Percentiles rank a stretch among this genome's conserved stretches.
Evolutionary conservation across 2,888 invertebrate genomes (phyloP).

Genomic region (Herminia tarsipennalis): DNA sequence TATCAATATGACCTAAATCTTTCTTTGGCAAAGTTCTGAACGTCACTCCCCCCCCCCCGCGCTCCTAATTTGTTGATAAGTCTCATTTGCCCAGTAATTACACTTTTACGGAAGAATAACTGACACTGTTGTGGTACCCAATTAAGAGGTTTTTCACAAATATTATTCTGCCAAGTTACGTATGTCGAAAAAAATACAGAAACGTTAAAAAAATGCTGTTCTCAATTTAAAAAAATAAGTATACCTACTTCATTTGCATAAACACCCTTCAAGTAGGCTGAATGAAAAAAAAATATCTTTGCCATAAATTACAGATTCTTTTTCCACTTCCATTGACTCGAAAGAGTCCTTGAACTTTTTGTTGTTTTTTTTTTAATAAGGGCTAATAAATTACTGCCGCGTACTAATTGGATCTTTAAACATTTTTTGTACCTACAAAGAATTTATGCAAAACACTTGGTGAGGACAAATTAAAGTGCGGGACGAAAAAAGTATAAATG

Average conservation of each 20-base stretch:
- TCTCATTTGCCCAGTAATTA: too few species aligned
- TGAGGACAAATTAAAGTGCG: constrained; percentile 79
- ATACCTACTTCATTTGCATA: background rate
- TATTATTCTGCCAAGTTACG: background rate
- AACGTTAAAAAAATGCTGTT: too few species aligned
- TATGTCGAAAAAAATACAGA: background rate
- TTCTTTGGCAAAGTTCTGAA: too few species aligned
- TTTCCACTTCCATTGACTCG: constrained; percentile 37
- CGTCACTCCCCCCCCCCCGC: too few species aligned
- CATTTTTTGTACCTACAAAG: constrained; percentile 64
- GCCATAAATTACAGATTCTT: constrained; percentile 31
- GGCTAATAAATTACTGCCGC: constrained; percentile 76
- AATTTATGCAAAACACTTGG: constrained; percentile 82
- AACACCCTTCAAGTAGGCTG: background rate
- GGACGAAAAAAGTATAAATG: constrained; percentile 74
- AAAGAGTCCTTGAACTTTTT: constrained; percentile 44
- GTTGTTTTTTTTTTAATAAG: constrained; percentile 64
- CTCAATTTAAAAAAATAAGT: too few species aligned
- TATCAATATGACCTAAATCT: too few species aligned
- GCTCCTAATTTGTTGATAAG: too few species aligned
- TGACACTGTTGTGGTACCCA: too few species aligned
- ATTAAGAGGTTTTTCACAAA: too few species aligned
- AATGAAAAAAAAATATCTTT: constrained; percentile 20
- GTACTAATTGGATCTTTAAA: constrained; percentile 76
- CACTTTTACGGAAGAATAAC: too few species aligned